Evolutionary conservation across 2,113 vertebrate genomes (phyloP).

Genomic region (Caracal caracal): DNA sequence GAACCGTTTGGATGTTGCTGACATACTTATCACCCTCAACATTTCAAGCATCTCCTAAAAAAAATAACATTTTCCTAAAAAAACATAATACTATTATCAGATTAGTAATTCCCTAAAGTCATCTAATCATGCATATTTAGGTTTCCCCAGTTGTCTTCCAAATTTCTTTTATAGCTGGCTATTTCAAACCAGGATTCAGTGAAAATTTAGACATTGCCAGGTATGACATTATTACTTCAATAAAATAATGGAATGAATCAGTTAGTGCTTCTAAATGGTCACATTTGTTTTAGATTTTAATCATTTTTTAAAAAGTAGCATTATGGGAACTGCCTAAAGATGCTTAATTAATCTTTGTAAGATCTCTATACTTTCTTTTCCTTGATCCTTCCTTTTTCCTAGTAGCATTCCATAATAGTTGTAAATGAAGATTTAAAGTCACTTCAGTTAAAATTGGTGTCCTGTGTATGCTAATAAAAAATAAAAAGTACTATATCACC

Average conservation of each 20-base stretch:
- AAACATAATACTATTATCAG: neutral
- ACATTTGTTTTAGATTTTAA: conserved; percentile 53
- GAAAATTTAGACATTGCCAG: conserved; percentile 9
- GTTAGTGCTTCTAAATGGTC: conserved; percentile 35
- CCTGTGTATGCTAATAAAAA: conserved; percentile 51
- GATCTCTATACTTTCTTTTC: conserved; percentile 24
- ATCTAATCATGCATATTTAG: conserved; percentile 22
- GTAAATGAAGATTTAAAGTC: conserved; percentile 50
- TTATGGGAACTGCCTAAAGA: conserved; percentile 30
- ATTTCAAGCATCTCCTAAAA: conserved; percentile 46
- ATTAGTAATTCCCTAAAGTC: neutral
- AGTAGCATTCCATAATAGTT: conserved; percentile 9
- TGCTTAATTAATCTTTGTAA: neutral
- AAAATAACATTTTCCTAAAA: neutral
- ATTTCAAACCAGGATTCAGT: conserved; percentile 51
- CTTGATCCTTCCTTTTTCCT: neutral
- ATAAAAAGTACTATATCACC: conserved; percentile 8
- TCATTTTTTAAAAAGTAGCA: conserved; percentile 35
- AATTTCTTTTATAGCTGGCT: conserved; percentile 33
- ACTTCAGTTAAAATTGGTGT: conserved; percentile 44
- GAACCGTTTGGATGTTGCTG: conserved; percentile 33
- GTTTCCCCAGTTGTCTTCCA: neutral
- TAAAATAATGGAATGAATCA: conserved; percentile 36
- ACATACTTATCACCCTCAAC: neutral
- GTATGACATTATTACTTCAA: conserved; percentile 12